Evolutionary conservation across 2,113 vertebrate species (phyloP).

Genomic region (Phycodurus eques): DNA sequence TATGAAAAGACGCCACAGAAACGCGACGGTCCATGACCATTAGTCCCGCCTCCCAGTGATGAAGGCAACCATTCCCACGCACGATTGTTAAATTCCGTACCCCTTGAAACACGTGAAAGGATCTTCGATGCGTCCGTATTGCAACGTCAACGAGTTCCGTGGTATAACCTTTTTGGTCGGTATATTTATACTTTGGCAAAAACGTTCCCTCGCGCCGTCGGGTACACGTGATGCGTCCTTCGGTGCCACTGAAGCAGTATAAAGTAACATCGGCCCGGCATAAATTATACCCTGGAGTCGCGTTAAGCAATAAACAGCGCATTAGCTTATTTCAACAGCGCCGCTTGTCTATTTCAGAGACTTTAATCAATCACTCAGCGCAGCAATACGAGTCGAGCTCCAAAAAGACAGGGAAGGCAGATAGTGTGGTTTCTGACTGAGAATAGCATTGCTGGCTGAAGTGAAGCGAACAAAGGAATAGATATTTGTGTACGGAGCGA

Average conservation of each 20-base stretch:
- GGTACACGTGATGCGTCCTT: slow-evolving; percentile 28
- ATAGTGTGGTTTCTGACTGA: not conserved
- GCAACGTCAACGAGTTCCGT: slow-evolving; percentile 56
- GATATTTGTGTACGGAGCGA: not conserved
- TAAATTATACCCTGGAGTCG: slow-evolving; percentile 11
- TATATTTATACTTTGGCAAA: slow-evolving; percentile 64
- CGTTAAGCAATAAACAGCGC: slow-evolving; percentile 15
- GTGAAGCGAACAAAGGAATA: not conserved
- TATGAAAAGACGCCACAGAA: not conserved
- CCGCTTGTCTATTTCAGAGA: slow-evolving; percentile 3
- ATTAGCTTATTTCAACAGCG: slow-evolving; percentile 5
- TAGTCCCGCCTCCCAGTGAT: not conserved
- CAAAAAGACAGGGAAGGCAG: not conserved
- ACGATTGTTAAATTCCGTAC: not conserved
- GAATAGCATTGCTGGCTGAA: slow-evolving; percentile 2
- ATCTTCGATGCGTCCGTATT: slow-evolving; percentile 61
- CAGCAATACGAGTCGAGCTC: slow-evolving; percentile 2
- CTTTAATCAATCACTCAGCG: slow-evolving; percentile 5
- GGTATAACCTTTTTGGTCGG: slow-evolving; percentile 55
- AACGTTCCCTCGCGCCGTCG: slow-evolving; percentile 35
- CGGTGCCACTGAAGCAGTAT: slow-evolving; percentile 17
- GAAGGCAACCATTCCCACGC: not conserved
- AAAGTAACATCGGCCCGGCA: not conserved
- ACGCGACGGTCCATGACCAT: not conserved
- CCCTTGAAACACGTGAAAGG: not conserved